phyloP scores from a whole-genome alignment of 2,888 invertebrate genomes.

The Drosophila infuscata region DNA sequence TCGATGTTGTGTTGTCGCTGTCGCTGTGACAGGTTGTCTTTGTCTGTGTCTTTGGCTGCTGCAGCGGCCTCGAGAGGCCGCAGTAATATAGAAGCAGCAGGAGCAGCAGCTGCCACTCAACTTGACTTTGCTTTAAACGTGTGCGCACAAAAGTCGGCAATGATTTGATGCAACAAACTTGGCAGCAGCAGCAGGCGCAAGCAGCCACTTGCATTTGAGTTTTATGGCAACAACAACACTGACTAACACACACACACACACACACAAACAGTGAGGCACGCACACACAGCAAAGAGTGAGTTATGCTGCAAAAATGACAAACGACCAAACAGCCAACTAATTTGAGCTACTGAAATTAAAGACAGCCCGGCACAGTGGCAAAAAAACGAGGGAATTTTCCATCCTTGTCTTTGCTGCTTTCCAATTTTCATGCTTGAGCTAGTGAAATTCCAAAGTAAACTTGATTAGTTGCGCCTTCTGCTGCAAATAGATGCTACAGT shows the following conservation, averaged over 20 bases:
- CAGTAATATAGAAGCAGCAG: conserved; percentile 6
- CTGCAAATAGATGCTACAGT: background rate
- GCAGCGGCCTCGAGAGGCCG: conserved; percentile 26
- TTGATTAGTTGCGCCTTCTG: conserved; percentile 5
- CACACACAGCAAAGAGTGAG: conserved; percentile 14
- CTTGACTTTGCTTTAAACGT: conserved; percentile 71
- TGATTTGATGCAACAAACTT: conserved; percentile 72
- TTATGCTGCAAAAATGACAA: conserved; percentile 49
- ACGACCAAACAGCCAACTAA: conserved; percentile 66
- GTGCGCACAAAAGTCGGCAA: conserved; percentile 81
- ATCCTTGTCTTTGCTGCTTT: background rate
- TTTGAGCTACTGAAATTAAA: conserved; percentile 61
- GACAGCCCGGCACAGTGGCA: conserved; percentile 56
- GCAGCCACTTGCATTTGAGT: conserved; percentile 36
- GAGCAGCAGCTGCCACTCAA: conserved; percentile 74
- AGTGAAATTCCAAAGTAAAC: conserved; percentile 12
- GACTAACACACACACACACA: conserved; percentile 6
- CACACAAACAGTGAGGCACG: background rate
- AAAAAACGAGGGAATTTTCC: conserved; percentile 7
- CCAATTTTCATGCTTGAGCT: conserved; percentile 19
- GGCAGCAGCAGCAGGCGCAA: conserved; percentile 38
- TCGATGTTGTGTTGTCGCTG: conserved; percentile 22
- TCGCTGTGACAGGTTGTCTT: conserved; percentile 72
- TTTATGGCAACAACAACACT: conserved; percentile 33
- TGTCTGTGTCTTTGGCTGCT: conserved; percentile 54